Base-by-base conservation (phyloP, 2,113 vertebrate species). In the Grammomys dolichurus region DNA sequence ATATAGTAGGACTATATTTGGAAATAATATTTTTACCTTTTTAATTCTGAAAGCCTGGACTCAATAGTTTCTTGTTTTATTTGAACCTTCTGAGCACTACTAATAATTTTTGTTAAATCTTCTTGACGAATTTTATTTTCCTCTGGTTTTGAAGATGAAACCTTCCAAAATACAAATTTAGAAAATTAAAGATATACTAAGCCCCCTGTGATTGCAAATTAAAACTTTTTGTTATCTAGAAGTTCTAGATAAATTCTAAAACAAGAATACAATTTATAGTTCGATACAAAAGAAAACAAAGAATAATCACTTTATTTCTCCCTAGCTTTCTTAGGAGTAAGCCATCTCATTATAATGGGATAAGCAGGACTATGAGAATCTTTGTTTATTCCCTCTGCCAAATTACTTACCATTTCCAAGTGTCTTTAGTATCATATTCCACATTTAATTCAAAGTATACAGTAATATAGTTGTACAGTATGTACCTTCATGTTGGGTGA, bases 51-150 rank as follows among this genome's bases (percentile, higher is more conserved):
- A 70, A 99, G 98, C 48, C 99, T 98, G 90, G 98, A 98, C 93
- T 99, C 99, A 92, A 99, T 99, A 84, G 98, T 99, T 46, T 99
- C 99, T 97, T 99, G 99, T 96, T 99, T 99, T 97, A 98, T 99
- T 85, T 99, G 99, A 96, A 99, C 99, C 89, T 98, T 99, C 91
- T 99, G 99, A 95, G 99, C 99, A 96, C 97, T 99, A 9, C 98
- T 99, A 94, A 99, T 98, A 97, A 99, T 99, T 98, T 99, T 99
- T 63, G 99, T 98, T 96, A 99, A 98, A 97, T 99, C 99, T 82
- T 99, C 99, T 96, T 99, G 99, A 93, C 99, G 98, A 90, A 99
- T 98, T 98, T 99, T 99, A 94, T 96, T 98, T 97, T 99, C 99
- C 97, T 99, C 99, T 63, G 99, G 99, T 95, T 99, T 99, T 0